Evolutionary conservation across 2,113 vertebrate genomes (phyloP).

Genomic region (Gyps fulvus): DNA sequence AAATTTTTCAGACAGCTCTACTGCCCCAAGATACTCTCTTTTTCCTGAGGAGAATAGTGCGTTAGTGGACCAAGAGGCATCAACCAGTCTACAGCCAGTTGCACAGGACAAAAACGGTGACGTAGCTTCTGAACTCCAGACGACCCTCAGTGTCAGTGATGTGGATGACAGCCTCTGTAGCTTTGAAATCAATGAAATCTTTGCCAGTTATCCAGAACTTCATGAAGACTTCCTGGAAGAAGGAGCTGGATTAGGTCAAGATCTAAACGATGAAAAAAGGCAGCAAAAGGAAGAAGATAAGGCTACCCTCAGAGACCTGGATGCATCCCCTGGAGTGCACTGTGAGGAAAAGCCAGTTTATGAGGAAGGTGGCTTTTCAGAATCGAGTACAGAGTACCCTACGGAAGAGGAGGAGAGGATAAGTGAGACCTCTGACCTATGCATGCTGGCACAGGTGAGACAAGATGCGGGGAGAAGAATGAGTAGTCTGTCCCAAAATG

Average conservation of each 20-base stretch:
- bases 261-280: neutral
- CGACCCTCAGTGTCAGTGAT: neutral
- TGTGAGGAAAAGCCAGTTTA: neutral
- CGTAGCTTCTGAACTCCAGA: neutral
- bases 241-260: neutral
- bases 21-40: neutral
- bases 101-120: neutral
- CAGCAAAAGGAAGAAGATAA: neutral
- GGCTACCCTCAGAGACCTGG: neutral
- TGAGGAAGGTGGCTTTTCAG: neutral
- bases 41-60: neutral
- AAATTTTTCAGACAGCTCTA: neutral
- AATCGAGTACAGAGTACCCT: neutral
- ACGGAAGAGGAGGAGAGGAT: constrained; percentile 28
- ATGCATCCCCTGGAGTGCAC: neutral
- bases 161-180: constrained; percentile 61
- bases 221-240: neutral
- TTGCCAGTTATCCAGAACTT: constrained; percentile 44
- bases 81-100: neutral
- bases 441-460: neutral
- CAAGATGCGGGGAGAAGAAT: neutral
- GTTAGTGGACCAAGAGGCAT: neutral
- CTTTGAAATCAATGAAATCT: constrained; percentile 74
- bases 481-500: neutral
- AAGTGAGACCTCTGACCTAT: neutral